Conservation (phyloP, 2,888 invertebrate species). For the Drosophila tripunctata region DNA sequence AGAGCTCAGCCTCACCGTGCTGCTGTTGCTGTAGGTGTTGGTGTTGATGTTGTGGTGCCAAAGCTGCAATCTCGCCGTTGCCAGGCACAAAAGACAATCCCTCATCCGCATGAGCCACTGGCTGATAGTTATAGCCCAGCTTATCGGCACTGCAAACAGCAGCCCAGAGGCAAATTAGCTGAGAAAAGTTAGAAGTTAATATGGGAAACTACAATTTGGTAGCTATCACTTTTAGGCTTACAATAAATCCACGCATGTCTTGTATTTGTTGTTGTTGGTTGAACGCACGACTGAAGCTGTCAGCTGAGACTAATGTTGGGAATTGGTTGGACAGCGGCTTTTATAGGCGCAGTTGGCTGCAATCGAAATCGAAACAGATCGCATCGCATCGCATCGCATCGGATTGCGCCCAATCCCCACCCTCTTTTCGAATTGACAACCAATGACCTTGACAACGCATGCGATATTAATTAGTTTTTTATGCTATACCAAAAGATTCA, state of each 20-base stretch:
- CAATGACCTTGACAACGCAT: constrained; percentile 59
- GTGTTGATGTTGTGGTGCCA: constrained; percentile 15
- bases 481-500: constrained; percentile 60
- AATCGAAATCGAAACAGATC: constrained; percentile 8
- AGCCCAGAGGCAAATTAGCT: constrained; percentile 72
- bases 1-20: constrained; percentile 63
- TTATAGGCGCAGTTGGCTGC: constrained; percentile 51
- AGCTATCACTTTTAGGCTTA: constrained; percentile 51
- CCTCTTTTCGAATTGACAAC: constrained; percentile 27
- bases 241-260: constrained; percentile 71
- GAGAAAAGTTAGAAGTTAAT: constrained; percentile 10
- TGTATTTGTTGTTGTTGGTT: constrained; percentile 9
- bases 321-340: constrained; percentile 33
- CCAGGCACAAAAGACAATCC: constrained; percentile 54
- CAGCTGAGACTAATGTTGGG: constrained; percentile 60
- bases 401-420: constrained; percentile 40
- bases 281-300: constrained; percentile 40
- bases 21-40: no score
- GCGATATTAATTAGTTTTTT: constrained; percentile 67
- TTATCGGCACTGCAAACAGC: constrained; percentile 66
- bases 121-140: constrained; percentile 76
- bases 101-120: constrained; percentile 62
- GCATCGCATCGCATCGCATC: no score
- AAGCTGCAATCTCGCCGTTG: constrained; percentile 14
- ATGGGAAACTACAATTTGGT: not conserved